phyloP scores from a whole-genome alignment of 2,113 vertebrate species.

The Mola mola region DNA sequence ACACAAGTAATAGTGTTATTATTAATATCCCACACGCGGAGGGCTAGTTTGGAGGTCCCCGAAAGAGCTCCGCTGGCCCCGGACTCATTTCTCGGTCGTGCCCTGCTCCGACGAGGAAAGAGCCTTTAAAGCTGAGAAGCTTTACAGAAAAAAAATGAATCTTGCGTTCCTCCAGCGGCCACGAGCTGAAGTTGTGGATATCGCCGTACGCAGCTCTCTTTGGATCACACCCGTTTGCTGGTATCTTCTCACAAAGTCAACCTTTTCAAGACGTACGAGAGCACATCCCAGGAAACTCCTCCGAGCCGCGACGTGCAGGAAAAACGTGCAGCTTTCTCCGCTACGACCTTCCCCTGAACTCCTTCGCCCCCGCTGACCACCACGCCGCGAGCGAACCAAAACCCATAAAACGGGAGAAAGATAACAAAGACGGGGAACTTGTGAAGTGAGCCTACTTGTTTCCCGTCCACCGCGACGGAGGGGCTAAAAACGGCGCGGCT shows the following conservation, averaged over 20 bases:
- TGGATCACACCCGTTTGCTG: constrained; percentile 21
- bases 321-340: constrained; percentile 58
- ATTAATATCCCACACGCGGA: constrained; percentile 39
- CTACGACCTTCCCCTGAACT: constrained; percentile 79
- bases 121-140: background rate
- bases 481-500: background rate
- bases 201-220: constrained; percentile 56
- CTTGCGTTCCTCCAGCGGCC: constrained; percentile 17
- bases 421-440: constrained; percentile 21
- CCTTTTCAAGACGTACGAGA: constrained; percentile 49
- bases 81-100: constrained; percentile 54
- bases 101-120: constrained; percentile 24
- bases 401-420: constrained; percentile 39
- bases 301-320: constrained; percentile 52
- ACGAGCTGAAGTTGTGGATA: constrained; percentile 32
- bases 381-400: constrained; percentile 54
- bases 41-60: constrained; percentile 51
- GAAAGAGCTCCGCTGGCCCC: constrained; percentile 44
- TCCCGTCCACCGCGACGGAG: background rate
- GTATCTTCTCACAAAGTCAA: constrained; percentile 46
- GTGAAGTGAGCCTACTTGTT: constrained; percentile 7
- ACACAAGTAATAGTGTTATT: constrained; percentile 3
- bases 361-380: constrained; percentile 73
- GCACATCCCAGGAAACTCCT: constrained; percentile 75
- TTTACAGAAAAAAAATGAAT: constrained; percentile 13